Percentiles rank a stretch among this genome's conserved stretches.
Conservation (phyloP, 2,888 invertebrate species). For the Alloplasta piceator region DNA sequence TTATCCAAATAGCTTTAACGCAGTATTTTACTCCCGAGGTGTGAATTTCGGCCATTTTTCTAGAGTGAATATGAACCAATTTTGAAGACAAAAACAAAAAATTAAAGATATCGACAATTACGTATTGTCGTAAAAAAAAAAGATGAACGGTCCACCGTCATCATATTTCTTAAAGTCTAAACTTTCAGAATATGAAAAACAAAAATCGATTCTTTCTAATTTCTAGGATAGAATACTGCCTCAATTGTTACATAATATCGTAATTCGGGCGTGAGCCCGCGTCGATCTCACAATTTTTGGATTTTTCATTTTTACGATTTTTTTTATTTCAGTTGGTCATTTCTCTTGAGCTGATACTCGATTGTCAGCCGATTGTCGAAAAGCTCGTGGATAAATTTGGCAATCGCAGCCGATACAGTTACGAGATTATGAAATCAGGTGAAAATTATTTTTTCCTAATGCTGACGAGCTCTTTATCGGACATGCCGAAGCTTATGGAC, state of each 20-base stretch:
- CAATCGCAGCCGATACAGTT: conserved; percentile 85
- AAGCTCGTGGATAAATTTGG: conserved; percentile 85
- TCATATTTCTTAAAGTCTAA: no score
- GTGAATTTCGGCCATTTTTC: no score
- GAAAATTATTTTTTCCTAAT: conserved; percentile 88
- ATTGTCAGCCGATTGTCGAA: conserved; percentile 85
- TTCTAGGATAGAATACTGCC: no score
- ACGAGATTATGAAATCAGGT: conserved; percentile 86
- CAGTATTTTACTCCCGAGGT: no score
- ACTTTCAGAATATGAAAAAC: no score
- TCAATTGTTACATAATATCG: no score
- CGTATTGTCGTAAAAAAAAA: neutral
- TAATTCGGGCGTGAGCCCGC: no score
- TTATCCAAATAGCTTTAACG: no score
- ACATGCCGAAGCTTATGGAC: conserved; percentile 88
- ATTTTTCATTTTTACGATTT: neutral
- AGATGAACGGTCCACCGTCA: neutral
- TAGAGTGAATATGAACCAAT: no score
- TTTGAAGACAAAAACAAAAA: no score
- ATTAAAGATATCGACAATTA: neutral
- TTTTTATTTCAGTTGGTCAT: conserved; percentile 86
- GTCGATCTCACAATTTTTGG: no score
- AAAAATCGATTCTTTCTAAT: no score
- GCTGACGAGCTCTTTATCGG: conserved; percentile 89
- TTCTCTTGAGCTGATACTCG: conserved; percentile 85